Conservation (phyloP, 2,797 vertebrate species). For the Orestias chungarensis region DNA sequence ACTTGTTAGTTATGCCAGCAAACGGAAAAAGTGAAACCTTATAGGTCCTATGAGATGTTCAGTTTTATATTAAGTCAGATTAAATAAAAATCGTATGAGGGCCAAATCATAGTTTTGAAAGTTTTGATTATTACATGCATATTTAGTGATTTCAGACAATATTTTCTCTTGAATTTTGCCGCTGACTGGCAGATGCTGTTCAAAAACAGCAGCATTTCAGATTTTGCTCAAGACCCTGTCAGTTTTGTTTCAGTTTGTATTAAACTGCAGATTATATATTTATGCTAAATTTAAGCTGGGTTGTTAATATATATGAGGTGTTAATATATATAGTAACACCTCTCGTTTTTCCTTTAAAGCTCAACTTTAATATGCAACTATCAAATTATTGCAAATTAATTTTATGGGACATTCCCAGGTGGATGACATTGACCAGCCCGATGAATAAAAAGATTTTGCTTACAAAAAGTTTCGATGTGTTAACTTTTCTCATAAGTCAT, state of each 20-base stretch:
- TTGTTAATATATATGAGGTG: too few species aligned
- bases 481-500: slow-evolving; percentile 74
- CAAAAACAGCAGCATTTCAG: slow-evolving; percentile 37
- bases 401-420: slow-evolving; percentile 63
- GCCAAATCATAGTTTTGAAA: slow-evolving; percentile 84
- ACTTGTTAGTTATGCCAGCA: slow-evolving; percentile 73
- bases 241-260: slow-evolving; percentile 71
- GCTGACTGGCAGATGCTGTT: slow-evolving; percentile 24
- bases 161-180: slow-evolving; percentile 14
- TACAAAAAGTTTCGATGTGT: slow-evolving; percentile 48
- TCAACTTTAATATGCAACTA: slow-evolving; percentile 70
- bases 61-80: slow-evolving; percentile 78
- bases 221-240: slow-evolving; percentile 39
- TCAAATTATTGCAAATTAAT: slow-evolving; percentile 69
- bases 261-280: slow-evolving; percentile 73
- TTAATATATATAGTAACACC: slow-evolving; percentile 67
- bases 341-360: slow-evolving; percentile 56
- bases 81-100: slow-evolving; percentile 76
- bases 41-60: slow-evolving; percentile 65
- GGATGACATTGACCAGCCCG: slow-evolving; percentile 66
- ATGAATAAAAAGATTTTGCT: slow-evolving; percentile 60
- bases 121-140: slow-evolving; percentile 71
- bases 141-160: slow-evolving; percentile 66
- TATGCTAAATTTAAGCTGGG: slow-evolving; percentile 64
- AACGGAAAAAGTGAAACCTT: neutral